Evolutionary conservation across 2,113 vertebrate genomes (phyloP), one percentile per base, ranked within the genome.

Genomic region (Atlantisia rogersi): DNA sequence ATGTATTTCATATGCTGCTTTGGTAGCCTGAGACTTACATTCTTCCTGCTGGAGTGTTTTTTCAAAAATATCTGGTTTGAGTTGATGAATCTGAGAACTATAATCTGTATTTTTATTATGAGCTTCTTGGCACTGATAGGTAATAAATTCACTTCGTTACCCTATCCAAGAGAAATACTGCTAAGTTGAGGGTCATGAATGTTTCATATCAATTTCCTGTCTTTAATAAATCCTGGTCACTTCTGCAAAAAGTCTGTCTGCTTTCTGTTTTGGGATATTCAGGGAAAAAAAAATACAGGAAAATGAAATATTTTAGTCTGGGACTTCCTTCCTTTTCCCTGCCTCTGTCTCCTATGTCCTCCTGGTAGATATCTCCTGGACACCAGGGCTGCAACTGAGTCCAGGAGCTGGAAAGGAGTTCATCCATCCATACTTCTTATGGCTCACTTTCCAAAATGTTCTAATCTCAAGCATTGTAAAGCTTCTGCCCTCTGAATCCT

Each of bases 121-220:
- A 95, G 73, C 88, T 96, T 90, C 88, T 97, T 96, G 95, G 95
- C 96, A 87, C 90, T 79, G 80, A 71, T 94, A 60, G 15, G 74
- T 82, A 93, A 96, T 96, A 94, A 97, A 96, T 93, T 89, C 20
- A 3, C 77, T 92, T 96, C 21, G 1, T 95, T 95, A 76, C 35
- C 53, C 83, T n/a, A 92, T 96, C 95, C 95, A 97, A 94, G 83
- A 95, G 91, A 97, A 97, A 96, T 94, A 95, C n/a, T 87, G 70
- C 86, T 76, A 93, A 90, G 86, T 79, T 96, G 76, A 96, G 86
- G 91, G 90, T 94, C 95, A 92, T 96, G 94, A 96, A 95, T 95
- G 90, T 96, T 97, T 96, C 94, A 92, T 93, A 95, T 95, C 96
- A 96, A 95, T 96, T 94, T 94, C 94, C 92, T 94, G 86, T 86